Base-by-base conservation (phyloP, 2,797 vertebrate species). In the Xenentodon cancila region DNA sequence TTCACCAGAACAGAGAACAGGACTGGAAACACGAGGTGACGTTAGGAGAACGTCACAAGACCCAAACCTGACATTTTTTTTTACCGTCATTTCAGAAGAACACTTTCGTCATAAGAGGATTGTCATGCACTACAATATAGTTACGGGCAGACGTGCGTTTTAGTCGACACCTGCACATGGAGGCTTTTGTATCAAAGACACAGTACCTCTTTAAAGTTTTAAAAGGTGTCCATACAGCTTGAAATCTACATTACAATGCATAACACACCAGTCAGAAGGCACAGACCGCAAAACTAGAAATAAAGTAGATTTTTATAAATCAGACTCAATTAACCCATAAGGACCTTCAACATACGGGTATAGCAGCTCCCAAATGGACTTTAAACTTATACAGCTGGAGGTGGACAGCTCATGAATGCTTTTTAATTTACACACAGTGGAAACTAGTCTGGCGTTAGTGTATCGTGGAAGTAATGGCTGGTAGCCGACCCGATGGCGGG, bases 401-500 rank as follows among this genome's bases (percentile, higher is more conserved):
- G 13, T 3, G 53, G 64, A 74, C 6, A 18, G 63, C 18, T 68
- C 4, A 5, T 9, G 37, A 56, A 18, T n/a, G 25, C 53, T 37
- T 22, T n/a, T 15, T 34, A n/a, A 50, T 45, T 53, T 9, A 46
- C 4, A 25, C 21, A 43, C 5, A 32, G 25, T 13, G 11, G 8
- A 30, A 48, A 62, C 11, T 9, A 42, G 11, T 44, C 53, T 42
- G 40, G 37, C 15, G 3, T 25, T 25, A 32, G 32, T 32, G 32
- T 32, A 32, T 32, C 32, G 9, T 9, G 32, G 2, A 9, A 7
- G 6, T 7, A 9, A 32, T 9, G 32, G 32, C 32, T 32, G 32
- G 32, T 9, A 32, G 32, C 16, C 51, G 51, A 61, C 56, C 68
- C 72, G 81, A 56, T 30, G 55, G 11, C 17, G 56, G 64, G 62